Percentiles rank a stretch among this genome's conserved stretches.
Evolutionary conservation across 1,140 invertebrate species (phyloP).

Genomic region (Drosophila willistoni): DNA sequence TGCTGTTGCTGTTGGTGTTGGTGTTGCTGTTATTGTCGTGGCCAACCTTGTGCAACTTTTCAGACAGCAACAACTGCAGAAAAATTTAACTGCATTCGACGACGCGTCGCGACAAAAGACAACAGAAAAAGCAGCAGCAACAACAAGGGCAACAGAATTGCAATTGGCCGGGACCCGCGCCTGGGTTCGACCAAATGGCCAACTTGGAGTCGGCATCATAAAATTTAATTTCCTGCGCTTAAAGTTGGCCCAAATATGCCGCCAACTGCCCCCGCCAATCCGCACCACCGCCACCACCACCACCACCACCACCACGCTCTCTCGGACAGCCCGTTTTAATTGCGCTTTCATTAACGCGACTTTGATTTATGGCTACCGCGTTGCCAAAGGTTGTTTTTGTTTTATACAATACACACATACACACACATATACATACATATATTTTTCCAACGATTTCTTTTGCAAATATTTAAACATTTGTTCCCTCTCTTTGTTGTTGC

Average conservation of each 20-base stretch:
- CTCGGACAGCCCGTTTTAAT: constrained; percentile 70
- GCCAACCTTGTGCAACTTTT: constrained; percentile 80
- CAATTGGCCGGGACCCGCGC: constrained; percentile 40
- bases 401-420: constrained; percentile 16
- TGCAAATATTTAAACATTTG: constrained; percentile 77
- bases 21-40: constrained; percentile 26
- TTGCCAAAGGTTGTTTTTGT: constrained; percentile 73
- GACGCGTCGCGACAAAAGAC: constrained; percentile 37
- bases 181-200: constrained; percentile 69
- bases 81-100: constrained; percentile 72
- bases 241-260: constrained; percentile 76
- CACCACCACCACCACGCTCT: constrained; percentile 21
- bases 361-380: constrained; percentile 81
- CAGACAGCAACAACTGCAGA: constrained; percentile 63
- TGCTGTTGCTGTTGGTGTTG: constrained; percentile 32
- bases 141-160: constrained; percentile 46
- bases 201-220: constrained; percentile 72
- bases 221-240: constrained; percentile 81
- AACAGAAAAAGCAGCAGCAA: constrained; percentile 55
- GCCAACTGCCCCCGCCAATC: constrained; percentile 7
- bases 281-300: background rate
- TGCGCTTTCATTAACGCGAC: constrained; percentile 82
- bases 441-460: constrained; percentile 70
- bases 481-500: constrained; percentile 30
- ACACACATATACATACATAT: constrained; percentile 16